These are phyloP conservation scores for Drosophila quadrilineata DNA, from an alignment of 1,140 invertebrate species.

Conservation along the genomic window DNA sequence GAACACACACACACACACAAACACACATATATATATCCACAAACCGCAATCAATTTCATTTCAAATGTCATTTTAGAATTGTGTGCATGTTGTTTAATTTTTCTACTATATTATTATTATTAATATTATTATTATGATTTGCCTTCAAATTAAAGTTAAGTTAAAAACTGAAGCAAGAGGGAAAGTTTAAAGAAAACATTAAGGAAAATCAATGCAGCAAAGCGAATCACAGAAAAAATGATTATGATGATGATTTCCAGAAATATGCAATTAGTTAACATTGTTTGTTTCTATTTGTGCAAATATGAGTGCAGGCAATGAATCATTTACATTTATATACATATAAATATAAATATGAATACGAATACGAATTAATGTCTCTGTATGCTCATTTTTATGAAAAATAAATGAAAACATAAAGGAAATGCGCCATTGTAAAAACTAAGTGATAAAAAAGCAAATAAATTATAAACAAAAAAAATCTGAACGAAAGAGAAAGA, in stretches of 20 bases:
- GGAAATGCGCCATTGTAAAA: conserved; percentile 79
- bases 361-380: conserved; percentile 46
- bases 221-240: conserved; percentile 7
- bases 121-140: conserved; percentile 42
- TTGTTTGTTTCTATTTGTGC: conserved; percentile 62
- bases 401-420: conserved; percentile 27
- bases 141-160: conserved; percentile 68
- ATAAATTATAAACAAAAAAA: conserved; percentile 58
- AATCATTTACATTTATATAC: conserved; percentile 23
- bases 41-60: conserved; percentile 49
- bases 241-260: conserved; percentile 26
- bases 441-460: conserved; percentile 76
- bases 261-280: conserved; percentile 62
- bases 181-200: no score
- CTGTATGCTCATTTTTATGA: conserved; percentile 60
- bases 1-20: conserved; percentile 14
- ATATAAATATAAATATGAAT: conserved; percentile 39
- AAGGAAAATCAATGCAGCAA: conserved; percentile 29
- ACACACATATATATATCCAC: no score
- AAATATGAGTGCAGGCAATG: conserved; percentile 34
- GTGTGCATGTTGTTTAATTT: conserved; percentile 41
- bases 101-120: conserved; percentile 44
- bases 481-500: conserved; percentile 22
- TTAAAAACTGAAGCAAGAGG: conserved; percentile 38
- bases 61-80: conserved; percentile 58